Base-by-base conservation (phyloP, 2,797 vertebrate species). In the Pseudomugil gertrudae region DNA sequence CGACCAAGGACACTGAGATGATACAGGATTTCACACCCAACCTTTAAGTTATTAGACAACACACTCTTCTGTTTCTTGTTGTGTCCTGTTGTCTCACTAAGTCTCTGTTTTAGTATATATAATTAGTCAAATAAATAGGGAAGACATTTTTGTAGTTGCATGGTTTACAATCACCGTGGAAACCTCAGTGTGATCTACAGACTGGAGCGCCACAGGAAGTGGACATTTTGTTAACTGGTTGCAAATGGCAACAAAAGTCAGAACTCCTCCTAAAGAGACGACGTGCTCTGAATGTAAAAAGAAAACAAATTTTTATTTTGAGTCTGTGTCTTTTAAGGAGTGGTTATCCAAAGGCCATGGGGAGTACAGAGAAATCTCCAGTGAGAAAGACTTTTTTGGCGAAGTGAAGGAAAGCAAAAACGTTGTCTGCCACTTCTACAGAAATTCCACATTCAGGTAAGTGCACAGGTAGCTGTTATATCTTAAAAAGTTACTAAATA, bases 371-470 rank as follows among this genome's bases (percentile, higher is more conserved):
- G 98, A 99, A 92, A 93, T 99, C 61, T 84, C 96, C 63, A 99
- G 96, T 21, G 98, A 99, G 86, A 97, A 93, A 91, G 98, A 99
- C 55, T 99, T 99, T 85, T 99, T 99, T 75, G 80, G 94, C 9
- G 97, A 99, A 90, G 97, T 98, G 61, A 99, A 99, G 85, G 96
- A 97, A 19, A 99, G 94, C 91, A 96, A 96, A 91, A 96, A 96
- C 2, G 97, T 97, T n/a, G 95, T 99, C 88, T 99, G 98, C 79
- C 98, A 99, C 90, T 99, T 99, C 92, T 99, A 99, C 86, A 97
- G 76, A 94, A 96, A 95, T 69, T 94, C 97, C 36, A 96, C 97
- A 0, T 95, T 97, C 93, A 99, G 98, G 98, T 98, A 90, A 68
- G 52, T 57, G 13, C n/a, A 50, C 6, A 52, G 2, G 2, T 24